Conservation (phyloP, 2,888 invertebrate genomes). For the Drosophila barbarae region DNA sequence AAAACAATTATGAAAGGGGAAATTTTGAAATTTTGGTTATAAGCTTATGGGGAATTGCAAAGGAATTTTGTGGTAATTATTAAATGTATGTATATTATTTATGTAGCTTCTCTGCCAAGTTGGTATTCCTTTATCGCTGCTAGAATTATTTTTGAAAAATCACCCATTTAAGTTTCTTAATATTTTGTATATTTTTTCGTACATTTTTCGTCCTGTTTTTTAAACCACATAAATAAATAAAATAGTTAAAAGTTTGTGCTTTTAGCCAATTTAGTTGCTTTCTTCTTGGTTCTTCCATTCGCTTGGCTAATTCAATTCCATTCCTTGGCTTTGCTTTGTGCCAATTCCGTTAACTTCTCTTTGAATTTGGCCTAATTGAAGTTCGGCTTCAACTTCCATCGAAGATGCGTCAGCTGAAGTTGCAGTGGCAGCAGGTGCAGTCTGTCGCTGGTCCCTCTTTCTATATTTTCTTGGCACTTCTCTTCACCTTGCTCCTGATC, state of each 20-base stretch:
- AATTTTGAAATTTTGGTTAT: background rate
- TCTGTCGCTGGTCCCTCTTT: background rate
- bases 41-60: background rate
- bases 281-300: background rate
- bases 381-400: slow-evolving; percentile 34
- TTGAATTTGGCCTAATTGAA: slow-evolving; percentile 53
- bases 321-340: slow-evolving; percentile 4
- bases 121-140: background rate
- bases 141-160: background rate
- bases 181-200: no score
- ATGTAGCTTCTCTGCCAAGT: no score
- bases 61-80: background rate
- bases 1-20: background rate
- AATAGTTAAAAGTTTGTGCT: background rate
- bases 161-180: background rate
- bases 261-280: slow-evolving; percentile 3
- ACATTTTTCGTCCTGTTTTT: background rate
- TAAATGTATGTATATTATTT: background rate
- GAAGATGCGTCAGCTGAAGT: slow-evolving; percentile 27
- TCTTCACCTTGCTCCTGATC: background rate
- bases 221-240: slow-evolving; percentile 1
- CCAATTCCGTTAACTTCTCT: slow-evolving; percentile 31
- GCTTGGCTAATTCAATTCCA: slow-evolving; percentile 14
- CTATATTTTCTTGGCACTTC: background rate
- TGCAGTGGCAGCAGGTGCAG: slow-evolving; percentile 34